A percentile compares a stretch with the other conserved stretches of the same genome.
Evolutionary conservation across 2,888 invertebrate genomes (phyloP).

Genomic region (Cepaea hortensis): DNA sequence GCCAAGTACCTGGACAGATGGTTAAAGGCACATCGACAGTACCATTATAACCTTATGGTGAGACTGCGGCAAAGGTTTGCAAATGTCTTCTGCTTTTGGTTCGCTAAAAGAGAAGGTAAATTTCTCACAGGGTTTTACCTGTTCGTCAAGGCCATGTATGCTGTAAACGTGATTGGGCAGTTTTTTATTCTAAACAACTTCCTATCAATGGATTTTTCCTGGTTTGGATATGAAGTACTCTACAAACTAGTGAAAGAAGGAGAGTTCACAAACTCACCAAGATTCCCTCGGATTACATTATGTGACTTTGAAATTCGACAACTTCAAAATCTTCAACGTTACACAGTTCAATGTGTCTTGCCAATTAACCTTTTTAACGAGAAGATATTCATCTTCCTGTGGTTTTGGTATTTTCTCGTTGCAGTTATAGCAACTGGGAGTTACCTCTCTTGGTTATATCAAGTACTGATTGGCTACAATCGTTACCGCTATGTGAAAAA

Average conservation of each 20-base stretch:
- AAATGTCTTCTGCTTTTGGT: constrained; percentile 64
- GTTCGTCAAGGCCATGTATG: constrained; percentile 68
- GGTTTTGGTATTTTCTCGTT: constrained; percentile 73
- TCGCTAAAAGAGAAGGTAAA: constrained; percentile 69
- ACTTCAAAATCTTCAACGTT: constrained; percentile 49
- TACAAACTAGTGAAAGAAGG: constrained; percentile 51
- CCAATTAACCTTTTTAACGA: constrained; percentile 73
- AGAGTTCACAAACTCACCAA: constrained; percentile 45
- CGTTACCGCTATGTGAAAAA: constrained; percentile 64
- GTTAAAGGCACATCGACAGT: constrained; percentile 65
- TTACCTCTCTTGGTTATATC: constrained; percentile 63
- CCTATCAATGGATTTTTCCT: constrained; percentile 66
- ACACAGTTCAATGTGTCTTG: constrained; percentile 69
- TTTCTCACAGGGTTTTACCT: constrained; percentile 71
- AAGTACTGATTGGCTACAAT: constrained; percentile 60
- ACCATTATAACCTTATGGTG: constrained; percentile 63
- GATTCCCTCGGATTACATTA: constrained; percentile 49
- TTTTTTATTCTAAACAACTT: constrained; percentile 72
- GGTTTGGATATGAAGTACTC: constrained; percentile 69
- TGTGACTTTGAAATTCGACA: constrained; percentile 51
- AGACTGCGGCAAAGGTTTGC: constrained; percentile 58
- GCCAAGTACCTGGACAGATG: constrained; percentile 67
- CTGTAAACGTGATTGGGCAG: constrained; percentile 71
- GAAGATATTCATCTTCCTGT: constrained; percentile 75
- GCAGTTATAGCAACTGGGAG: constrained; percentile 59